These are phyloP conservation scores for Cenopis cana DNA, from an alignment of 2,888 invertebrate genomes.

Conservation along the genomic window DNA sequence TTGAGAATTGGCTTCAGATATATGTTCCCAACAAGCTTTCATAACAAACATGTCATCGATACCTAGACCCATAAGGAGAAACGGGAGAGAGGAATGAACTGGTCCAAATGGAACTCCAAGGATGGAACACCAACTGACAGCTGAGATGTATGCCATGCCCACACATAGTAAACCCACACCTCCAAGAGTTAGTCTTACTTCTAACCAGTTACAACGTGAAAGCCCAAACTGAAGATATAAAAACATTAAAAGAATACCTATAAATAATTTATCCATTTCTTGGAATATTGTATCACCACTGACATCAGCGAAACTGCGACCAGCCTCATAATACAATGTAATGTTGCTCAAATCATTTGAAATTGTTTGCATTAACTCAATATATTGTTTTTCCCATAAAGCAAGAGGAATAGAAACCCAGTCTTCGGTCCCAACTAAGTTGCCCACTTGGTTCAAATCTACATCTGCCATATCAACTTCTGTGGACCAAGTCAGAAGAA, in stretches of 20 bases:
- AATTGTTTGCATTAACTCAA: constrained; percentile 71
- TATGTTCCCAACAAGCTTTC: constrained; percentile 90
- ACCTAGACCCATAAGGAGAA: constrained; percentile 91
- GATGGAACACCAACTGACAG: constrained; percentile 89
- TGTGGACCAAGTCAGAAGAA: constrained; percentile 87
- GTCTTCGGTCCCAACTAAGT: constrained; percentile 90
- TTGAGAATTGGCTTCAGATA: constrained; percentile 79
- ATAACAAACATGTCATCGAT: constrained; percentile 95
- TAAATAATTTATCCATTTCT: constrained; percentile 88
- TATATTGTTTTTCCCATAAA: constrained; percentile 86
- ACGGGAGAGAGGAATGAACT: constrained; percentile 92
- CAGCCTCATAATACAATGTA: constrained; percentile 84
- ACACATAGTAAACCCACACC: constrained; percentile 89
- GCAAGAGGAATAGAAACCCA: constrained; percentile 87
- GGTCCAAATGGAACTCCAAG: constrained; percentile 91
- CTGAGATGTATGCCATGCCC: constrained; percentile 89
- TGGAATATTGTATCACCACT: constrained; percentile 89
- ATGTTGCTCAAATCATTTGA: constrained; percentile 65
- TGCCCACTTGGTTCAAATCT: constrained; percentile 87
- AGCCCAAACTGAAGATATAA: constrained; percentile 90
- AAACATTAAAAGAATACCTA: constrained; percentile 90
- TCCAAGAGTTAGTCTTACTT: constrained; percentile 88
- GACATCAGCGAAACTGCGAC: constrained; percentile 91
- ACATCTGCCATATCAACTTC: constrained; percentile 88
- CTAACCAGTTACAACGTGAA: constrained; percentile 90